Evolutionary conservation across 2,888 invertebrate species (phyloP), one percentile per base, ranked within the genome.

Genomic region (Drosophila pegasa): DNA sequence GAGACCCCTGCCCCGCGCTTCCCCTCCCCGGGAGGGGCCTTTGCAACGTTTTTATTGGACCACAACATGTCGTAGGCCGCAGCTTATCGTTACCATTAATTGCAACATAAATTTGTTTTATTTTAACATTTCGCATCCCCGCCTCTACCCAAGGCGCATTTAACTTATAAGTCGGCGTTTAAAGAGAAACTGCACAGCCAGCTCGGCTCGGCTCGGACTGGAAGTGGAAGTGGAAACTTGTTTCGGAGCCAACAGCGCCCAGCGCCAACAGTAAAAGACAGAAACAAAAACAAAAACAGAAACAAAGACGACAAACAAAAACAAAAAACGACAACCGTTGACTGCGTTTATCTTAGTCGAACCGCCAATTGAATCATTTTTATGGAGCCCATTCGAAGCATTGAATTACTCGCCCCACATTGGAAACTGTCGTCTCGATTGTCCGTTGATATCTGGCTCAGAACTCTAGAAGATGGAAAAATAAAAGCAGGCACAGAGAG

Each of bases 61-160:
- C 80, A 71, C 74, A 80, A 80, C 75, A 89, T 80, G 76, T 86
- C 78, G 78, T 74, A 76, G 84, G 73, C 65, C 59, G 68, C 56
- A 74, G 59, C 89, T 89, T 89, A 87, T 86, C 71, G 78, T 37
- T 27, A 62, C 75, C 88, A 80, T 87, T 87, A 89, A 89, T 88
- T 87, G 89, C 88, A 87, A 83, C 86, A 88, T 87, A 89, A 87
- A 89, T 87, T 88, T 87, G 65, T 87, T 87, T 87, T 88, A 87
- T 87, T 87, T 86, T 86, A 80, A 76, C 74, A 88, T 88, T 87
- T 87, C 81, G 88, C 86, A 86, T 88, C 73, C 73, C 35, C 62
- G 73, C 66, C 71, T 78, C 74, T 79, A 87, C 85, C 86, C 71
- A 64, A 71, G 85, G 60, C 78, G 79, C 86, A 78, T 87, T 87